A percentile compares a stretch with the other conserved stretches of the same genome.
phyloP scores from a whole-genome alignment of 2,888 invertebrate species.

The Nipponacmea schrenckii region DNA sequence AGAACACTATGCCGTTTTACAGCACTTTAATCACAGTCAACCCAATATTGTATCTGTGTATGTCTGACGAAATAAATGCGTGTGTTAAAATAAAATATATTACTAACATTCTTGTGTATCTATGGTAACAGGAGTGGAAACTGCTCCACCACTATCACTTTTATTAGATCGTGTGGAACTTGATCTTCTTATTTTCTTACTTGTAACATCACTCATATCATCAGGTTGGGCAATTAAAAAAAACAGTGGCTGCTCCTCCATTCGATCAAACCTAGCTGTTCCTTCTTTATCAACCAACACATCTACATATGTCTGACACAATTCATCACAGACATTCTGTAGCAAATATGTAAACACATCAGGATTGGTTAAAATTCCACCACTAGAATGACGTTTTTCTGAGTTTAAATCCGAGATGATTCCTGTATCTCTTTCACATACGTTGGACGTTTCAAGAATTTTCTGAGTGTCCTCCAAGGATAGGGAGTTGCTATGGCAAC shows the following conservation, averaged over 20 bases:
- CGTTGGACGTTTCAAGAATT: constrained; percentile 26
- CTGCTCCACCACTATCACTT: constrained; percentile 8
- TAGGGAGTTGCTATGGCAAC: constrained; percentile 69
- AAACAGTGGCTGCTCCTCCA: constrained; percentile 73
- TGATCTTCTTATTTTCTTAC: constrained; percentile 29
- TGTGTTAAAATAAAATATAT: too few species aligned
- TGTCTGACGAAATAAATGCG: too few species aligned
- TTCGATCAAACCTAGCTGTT: constrained; percentile 58
- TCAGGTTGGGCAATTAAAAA: constrained; percentile 73
- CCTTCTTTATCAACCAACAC: constrained; percentile 60
- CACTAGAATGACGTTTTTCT: constrained; percentile 7
- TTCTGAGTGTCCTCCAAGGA: constrained; percentile 34
- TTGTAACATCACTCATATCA: constrained; percentile 67
- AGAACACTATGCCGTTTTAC: too few species aligned
- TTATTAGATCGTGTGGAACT: neutral
- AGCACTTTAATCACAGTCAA: too few species aligned
- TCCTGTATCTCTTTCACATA: constrained; percentile 17
- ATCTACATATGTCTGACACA: constrained; percentile 62
- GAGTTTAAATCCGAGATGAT: constrained; percentile 6
- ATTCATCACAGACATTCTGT: constrained; percentile 56
- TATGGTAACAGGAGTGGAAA: constrained; percentile 5
- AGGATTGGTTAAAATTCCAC: constrained; percentile 32
- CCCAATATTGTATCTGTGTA: too few species aligned
- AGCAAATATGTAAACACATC: constrained; percentile 52
- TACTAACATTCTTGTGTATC: constrained; percentile 16